A percentile compares a stretch with the other conserved stretches of the same genome.
Conservation (phyloP, 2,113 vertebrate species). For the Sus scrofa region DNA sequence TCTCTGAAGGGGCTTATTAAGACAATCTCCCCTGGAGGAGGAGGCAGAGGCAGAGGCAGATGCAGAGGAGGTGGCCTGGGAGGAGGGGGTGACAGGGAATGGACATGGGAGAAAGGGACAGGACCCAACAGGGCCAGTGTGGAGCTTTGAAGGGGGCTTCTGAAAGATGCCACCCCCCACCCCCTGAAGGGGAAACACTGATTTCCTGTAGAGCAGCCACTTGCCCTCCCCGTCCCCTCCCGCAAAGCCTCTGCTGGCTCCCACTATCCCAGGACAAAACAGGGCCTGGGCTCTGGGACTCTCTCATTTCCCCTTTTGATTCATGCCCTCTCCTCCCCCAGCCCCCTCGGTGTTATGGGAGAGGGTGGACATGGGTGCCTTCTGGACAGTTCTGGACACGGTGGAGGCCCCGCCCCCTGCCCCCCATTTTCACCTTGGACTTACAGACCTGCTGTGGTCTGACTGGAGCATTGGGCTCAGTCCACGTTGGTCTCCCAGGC, state of each 20-base stretch:
- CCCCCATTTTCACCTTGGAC: neutral
- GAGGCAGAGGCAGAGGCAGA: too few species aligned
- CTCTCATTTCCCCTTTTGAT: neutral
- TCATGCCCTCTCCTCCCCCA: neutral
- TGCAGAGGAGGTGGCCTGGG: neutral
- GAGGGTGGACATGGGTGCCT: neutral
- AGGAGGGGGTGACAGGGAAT: neutral
- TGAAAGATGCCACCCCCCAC: neutral
- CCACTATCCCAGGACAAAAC: neutral
- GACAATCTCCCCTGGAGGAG: constrained; percentile 53
- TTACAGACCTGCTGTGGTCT: neutral
- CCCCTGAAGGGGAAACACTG: neutral
- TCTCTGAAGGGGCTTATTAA: constrained; percentile 75
- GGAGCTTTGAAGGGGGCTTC: neutral
- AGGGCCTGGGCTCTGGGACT: neutral
- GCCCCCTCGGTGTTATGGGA: neutral
- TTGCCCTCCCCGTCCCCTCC: neutral
- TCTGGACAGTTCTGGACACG: neutral
- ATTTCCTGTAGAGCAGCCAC: neutral
- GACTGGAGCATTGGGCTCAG: neutral
- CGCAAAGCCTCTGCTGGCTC: neutral
- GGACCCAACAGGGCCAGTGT: neutral
- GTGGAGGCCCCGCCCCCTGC: neutral
- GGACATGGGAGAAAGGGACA: constrained; percentile 22
- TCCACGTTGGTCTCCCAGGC: neutral